These are phyloP conservation scores for Myopa tessellatipennis DNA, from an alignment of 2,888 invertebrate genomes.

Conservation along the genomic window DNA sequence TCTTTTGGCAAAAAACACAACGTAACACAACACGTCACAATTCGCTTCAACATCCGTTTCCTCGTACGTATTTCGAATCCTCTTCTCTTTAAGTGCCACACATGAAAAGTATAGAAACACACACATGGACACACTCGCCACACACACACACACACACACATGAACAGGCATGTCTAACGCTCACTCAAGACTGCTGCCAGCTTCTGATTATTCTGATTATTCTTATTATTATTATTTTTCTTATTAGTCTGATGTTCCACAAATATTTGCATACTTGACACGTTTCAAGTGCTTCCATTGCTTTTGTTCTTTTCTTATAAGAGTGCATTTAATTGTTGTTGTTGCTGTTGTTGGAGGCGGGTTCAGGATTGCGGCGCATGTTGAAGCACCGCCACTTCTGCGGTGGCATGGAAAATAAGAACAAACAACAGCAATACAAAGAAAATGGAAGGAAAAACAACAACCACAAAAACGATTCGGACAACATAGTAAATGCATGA, in stretches of 20 bases:
- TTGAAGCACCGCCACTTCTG: not conserved
- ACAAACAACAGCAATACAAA: not conserved
- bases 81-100: not conserved
- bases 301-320: conserved; percentile 34
- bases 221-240: conserved; percentile 26
- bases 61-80: not conserved
- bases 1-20: too few species aligned
- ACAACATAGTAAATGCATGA: conserved; percentile 48
- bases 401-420: not conserved
- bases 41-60: too few species aligned
- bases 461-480: conserved; percentile 58
- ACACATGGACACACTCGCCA: conserved; percentile 5
- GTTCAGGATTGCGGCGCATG: not conserved
- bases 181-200: conserved; percentile 1
- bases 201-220: conserved; percentile 50
- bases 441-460: conserved; percentile 23
- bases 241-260: conserved; percentile 59
- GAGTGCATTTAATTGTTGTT: conserved; percentile 45
- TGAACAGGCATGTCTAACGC: not conserved
- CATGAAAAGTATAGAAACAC: not conserved
- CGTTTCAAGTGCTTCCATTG: conserved; percentile 56
- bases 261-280: conserved; percentile 64
- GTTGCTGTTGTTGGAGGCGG: conserved; percentile 19
- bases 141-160: conserved; percentile 22
- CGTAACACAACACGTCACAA: too few species aligned